Conservation (phyloP, 92 coral and sea anemone species). For the Hydrozoanthus gracilis region DNA sequence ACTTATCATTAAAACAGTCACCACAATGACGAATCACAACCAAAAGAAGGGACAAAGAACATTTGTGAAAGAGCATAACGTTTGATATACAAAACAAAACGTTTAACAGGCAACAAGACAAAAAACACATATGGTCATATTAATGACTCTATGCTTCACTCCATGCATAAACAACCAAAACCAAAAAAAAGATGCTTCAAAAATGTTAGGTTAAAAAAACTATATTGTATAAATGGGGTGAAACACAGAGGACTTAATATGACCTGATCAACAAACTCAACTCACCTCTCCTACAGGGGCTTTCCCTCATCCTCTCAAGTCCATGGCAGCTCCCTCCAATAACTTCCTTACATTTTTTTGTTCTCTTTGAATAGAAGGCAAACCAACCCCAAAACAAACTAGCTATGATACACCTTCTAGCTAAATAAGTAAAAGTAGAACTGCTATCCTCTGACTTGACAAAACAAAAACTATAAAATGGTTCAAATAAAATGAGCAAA, state of each 20-base stretch:
- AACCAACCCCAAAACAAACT: constrained; percentile 17
- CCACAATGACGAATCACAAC: not conserved
- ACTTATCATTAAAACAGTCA: not conserved
- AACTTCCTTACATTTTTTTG: not conserved
- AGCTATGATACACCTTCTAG: not conserved
- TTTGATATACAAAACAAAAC: not conserved
- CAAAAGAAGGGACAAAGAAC: not conserved
- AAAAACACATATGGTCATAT: constrained; percentile 11
- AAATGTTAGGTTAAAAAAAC: not conserved
- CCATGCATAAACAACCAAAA: not conserved
- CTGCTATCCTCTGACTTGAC: constrained; percentile 33
- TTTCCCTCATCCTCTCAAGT: not conserved
- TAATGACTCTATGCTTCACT: constrained; percentile 32
- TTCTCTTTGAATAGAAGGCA: not conserved
- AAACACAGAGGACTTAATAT: constrained; percentile 9
- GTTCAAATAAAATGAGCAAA: not conserved
- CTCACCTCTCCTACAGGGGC: constrained; percentile 35
- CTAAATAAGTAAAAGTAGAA: not conserved
- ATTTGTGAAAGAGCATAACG: not conserved
- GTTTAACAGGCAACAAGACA: no score
- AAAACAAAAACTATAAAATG: not conserved
- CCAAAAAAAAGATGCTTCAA: not conserved
- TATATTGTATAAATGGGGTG: not conserved
- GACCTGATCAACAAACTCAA: constrained; percentile 20
- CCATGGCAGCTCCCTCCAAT: not conserved